These are phyloP conservation scores for Sceloporus tristichus DNA, from an alignment of 2,113 vertebrate species.

Conservation along the genomic window DNA sequence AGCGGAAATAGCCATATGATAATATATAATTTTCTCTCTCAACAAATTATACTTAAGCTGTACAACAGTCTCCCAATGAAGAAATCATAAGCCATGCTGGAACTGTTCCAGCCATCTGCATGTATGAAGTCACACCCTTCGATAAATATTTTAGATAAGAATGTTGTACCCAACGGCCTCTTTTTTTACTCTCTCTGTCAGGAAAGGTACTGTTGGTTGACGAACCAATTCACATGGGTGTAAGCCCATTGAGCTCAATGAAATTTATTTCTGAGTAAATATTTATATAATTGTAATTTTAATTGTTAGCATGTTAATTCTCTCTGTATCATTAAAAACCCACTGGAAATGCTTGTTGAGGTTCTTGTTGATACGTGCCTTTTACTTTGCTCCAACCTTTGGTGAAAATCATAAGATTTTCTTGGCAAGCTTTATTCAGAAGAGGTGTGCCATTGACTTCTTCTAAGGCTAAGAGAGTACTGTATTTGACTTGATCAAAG, in stretches of 20 bases:
- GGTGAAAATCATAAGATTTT: too few species aligned
- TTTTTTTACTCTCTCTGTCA: not conserved
- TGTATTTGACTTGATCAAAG: too few species aligned
- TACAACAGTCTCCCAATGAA: not conserved
- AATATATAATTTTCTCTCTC: not conserved
- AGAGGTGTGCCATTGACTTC: too few species aligned
- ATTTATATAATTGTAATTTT: too few species aligned
- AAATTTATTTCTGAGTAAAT: not conserved
- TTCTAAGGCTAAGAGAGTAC: too few species aligned
- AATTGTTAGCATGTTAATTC: too few species aligned
- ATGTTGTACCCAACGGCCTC: slow-evolving; percentile 33
- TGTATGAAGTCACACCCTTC: slow-evolving; percentile 52
- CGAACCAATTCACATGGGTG: not conserved
- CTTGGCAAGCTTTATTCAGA: too few species aligned
- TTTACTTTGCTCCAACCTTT: too few species aligned
- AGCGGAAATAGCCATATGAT: not conserved
- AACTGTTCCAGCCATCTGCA: slow-evolving; percentile 50
- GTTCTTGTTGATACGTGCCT: too few species aligned
- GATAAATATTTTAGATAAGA: slow-evolving; percentile 16
- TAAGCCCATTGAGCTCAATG: not conserved
- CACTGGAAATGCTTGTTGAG: too few species aligned
- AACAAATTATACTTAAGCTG: not conserved
- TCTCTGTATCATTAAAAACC: too few species aligned
- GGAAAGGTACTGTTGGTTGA: slow-evolving; percentile 35
- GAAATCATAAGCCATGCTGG: slow-evolving; percentile 30